These are phyloP conservation scores for Ooceraea biroi DNA, from an alignment of 1,140 invertebrate species.

Conservation along the genomic window DNA sequence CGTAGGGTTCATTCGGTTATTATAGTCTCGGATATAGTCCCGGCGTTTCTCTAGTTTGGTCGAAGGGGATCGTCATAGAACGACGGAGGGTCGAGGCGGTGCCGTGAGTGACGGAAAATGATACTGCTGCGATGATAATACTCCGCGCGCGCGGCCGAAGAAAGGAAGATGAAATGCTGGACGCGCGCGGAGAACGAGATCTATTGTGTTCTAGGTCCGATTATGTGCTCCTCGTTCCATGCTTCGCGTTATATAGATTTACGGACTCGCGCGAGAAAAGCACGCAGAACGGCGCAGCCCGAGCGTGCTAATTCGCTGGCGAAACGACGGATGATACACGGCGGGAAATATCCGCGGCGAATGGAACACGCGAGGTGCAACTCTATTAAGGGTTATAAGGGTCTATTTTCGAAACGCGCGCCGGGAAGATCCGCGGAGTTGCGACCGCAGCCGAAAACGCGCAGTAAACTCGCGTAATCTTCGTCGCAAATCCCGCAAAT, in stretches of 20 bases:
- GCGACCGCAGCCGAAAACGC: not conserved
- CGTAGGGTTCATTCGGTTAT: conserved; percentile 47
- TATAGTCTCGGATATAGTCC: conserved; percentile 44
- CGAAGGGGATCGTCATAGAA: conserved; percentile 22
- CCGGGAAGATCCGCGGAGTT: not conserved
- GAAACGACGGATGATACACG: conserved; percentile 46
- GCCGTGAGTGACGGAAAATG: conserved; percentile 64
- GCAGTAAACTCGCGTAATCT: conserved; percentile 26
- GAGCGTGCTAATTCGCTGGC: conserved; percentile 61
- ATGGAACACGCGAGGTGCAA: conserved; percentile 31
- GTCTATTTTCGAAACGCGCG: conserved; percentile 20
- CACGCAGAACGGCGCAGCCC: conserved; percentile 6
- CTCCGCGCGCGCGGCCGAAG: conserved; percentile 44
- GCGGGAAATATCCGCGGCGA: conserved; percentile 29
- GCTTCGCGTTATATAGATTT: conserved; percentile 54
- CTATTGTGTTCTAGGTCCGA: conserved; percentile 68
- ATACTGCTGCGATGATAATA: conserved; percentile 69
- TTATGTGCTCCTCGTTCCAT: conserved; percentile 48
- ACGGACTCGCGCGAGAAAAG: conserved; percentile 30
- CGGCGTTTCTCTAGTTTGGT: conserved; percentile 30
- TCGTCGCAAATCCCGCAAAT: conserved; percentile 36
- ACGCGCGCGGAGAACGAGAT: not conserved
- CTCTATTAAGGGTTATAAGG: conserved; percentile 29
- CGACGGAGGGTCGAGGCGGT: conserved; percentile 51
- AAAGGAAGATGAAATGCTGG: conserved; percentile 71